Evolutionary conservation across 2,888 invertebrate genomes (phyloP).

Genomic region (Coleophora flavipennella): DNA sequence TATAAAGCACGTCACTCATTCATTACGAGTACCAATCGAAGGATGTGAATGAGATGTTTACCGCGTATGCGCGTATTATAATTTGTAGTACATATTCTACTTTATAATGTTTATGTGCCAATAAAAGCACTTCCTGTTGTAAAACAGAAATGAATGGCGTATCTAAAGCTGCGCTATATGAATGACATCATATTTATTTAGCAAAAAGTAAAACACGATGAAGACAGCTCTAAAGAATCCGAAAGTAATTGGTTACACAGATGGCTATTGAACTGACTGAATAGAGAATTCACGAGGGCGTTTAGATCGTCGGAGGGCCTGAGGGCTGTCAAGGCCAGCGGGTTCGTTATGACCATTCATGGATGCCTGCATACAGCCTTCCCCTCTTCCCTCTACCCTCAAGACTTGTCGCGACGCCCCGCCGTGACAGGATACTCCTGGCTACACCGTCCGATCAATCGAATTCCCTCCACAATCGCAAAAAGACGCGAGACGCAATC

Average conservation of each 20-base stretch:
- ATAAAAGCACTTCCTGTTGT: constrained; percentile 51
- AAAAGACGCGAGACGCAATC: constrained; percentile 54
- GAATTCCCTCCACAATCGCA: constrained; percentile 53
- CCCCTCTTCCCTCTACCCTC: constrained; percentile 27
- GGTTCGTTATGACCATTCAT: constrained; percentile 71
- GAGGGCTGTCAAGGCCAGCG: constrained; percentile 63
- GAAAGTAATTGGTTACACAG: too few species aligned
- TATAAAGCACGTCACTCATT: constrained; percentile 66
- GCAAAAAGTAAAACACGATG: too few species aligned
- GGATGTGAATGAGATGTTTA: constrained; percentile 68
- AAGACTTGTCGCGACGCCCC: constrained; percentile 9
- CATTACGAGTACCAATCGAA: constrained; percentile 66
- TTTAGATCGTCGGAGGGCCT: constrained; percentile 26
- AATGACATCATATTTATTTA: too few species aligned
- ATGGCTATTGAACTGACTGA: constrained; percentile 8
- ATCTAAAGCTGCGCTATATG: constrained; percentile 1
- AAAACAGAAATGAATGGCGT: constrained; percentile 11
- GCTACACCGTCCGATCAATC: constrained; percentile 57
- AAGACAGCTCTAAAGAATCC: too few species aligned
- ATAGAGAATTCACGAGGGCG: constrained; percentile 21
- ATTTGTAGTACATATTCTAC: background rate
- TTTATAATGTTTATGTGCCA: constrained; percentile 24
- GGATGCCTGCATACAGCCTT: constrained; percentile 50
- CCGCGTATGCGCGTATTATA: constrained; percentile 33
- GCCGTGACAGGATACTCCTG: constrained; percentile 57